Base-by-base conservation (phyloP, 2,113 vertebrate species). In the Tichodroma muraria region DNA sequence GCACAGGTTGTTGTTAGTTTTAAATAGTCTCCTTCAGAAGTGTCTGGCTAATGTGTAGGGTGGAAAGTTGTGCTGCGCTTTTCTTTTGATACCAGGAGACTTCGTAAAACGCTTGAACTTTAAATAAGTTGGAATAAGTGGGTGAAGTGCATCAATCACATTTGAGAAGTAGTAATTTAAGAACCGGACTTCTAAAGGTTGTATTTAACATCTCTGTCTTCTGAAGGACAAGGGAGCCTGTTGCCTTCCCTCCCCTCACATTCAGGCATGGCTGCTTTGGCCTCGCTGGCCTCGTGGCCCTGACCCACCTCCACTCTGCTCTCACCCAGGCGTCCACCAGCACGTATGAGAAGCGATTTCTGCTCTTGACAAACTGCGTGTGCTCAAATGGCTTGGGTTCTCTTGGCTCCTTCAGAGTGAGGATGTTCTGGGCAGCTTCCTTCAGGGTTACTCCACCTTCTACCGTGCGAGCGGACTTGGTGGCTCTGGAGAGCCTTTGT, bases 91-190 rank as follows among this genome's bases (percentile, higher is more conserved):
- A 86, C 42, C n/a, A 52, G 53, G 31, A 83, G 68, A 52, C 85
- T 93, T 91, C 9, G 25, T 93, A 35, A 89, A 88, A 79, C 0
- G 2, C 70, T 90, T 2, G 44, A 78, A 53, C 79, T 92, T 92
- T 59, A 76, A 90, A 88, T 85, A 66, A 90, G 49, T 78, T 65
- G 53, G 45, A 91, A 44, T 49, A 80, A 81, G 75, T 28, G 79
- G 53, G 56, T 50, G 72, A 94, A 80, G 66, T 53, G 33, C 80
- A 70, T 96, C 87, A 92, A 49, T 96, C 85, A 69, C 28, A 3
- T 84, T 94, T 71, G 88, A 91, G 77, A 95, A 93, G 76, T 65
- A 94, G 88, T 81, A 92, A 90, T 95, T 95, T 94, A 94, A 88
- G 88, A 91, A 79, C 57, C 52, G 86, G 72, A 25, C 72, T 90